Evolutionary conservation across 1,140 invertebrate species (phyloP).

Genomic region (Drosophila littoralis): DNA sequence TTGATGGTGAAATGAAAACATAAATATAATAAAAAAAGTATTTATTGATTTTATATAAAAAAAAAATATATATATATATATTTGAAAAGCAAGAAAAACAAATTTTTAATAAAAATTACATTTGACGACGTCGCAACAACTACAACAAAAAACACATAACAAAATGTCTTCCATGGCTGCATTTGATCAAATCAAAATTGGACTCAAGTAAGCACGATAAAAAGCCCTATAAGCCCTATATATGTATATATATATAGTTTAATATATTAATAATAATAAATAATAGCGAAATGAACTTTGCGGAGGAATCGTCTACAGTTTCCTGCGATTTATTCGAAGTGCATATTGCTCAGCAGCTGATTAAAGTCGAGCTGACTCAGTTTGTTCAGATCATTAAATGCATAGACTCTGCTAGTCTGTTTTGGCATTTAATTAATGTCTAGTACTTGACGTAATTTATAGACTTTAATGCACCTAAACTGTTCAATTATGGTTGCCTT

Average conservation of each 20-base stretch:
- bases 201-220: constrained; percentile 74
- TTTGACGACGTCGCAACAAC: constrained; percentile 19
- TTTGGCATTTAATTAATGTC: constrained; percentile 5
- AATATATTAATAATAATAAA: no score
- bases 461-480: constrained; percentile 6
- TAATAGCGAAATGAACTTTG: no score
- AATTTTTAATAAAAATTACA: constrained; percentile 26
- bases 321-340: no score
- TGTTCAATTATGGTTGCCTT: constrained; percentile 17
- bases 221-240: not conserved
- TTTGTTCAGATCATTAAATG: constrained; percentile 24
- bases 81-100: not conserved
- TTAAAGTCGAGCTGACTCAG: not conserved
- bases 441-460: constrained; percentile 28
- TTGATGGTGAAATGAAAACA: constrained; percentile 19
- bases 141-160: constrained; percentile 15
- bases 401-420: not conserved
- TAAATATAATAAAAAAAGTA: not conserved
- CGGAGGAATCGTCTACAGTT: no score
- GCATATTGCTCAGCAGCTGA: not conserved
- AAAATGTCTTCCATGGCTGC: constrained; percentile 82
- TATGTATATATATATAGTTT: not conserved
- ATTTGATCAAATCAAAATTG: constrained; percentile 81
- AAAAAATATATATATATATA: constrained; percentile 20
- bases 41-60: constrained; percentile 11